Evolutionary conservation across 64 coral and sea anemone species (phyloP).

Genomic region (Pocillopora verrucosa): DNA sequence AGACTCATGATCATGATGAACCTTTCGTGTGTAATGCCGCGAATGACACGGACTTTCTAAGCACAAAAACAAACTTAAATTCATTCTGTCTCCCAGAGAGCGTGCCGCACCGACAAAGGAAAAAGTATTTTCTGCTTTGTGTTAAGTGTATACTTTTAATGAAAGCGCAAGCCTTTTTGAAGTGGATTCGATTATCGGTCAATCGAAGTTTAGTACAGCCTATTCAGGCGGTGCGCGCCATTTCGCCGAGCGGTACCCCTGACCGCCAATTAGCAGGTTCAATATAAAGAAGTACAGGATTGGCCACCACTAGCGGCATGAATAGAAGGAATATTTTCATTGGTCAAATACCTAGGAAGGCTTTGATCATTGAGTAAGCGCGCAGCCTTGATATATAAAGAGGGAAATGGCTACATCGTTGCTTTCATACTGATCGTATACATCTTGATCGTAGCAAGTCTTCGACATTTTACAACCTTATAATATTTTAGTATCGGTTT

Average conservation of each 20-base stretch:
- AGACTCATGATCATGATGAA: neutral
- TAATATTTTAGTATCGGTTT: neutral
- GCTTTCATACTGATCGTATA: neutral
- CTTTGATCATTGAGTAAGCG: constrained; percentile 3
- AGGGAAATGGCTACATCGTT: constrained; percentile 3
- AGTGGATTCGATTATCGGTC: constrained; percentile 20
- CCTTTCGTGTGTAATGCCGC: neutral
- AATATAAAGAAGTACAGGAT: constrained; percentile 55
- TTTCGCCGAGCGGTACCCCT: neutral
- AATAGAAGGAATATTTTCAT: constrained; percentile 31
- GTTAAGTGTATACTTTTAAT: neutral
- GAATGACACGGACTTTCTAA: neutral
- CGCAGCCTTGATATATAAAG: constrained; percentile 8
- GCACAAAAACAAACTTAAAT: neutral
- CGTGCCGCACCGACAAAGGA: constrained; percentile 4
- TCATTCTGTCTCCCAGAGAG: neutral
- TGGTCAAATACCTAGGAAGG: neutral
- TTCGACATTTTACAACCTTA: neutral
- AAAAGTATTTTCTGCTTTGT: constrained; percentile 10
- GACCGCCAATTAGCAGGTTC: constrained; percentile 53
- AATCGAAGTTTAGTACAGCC: neutral
- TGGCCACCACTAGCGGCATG: constrained; percentile 13
- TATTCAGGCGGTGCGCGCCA: constrained; percentile 6
- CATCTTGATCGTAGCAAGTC: neutral
- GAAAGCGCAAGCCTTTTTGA: constrained; percentile 12